Evolutionary conservation across 2,888 invertebrate species (phyloP), one percentile per base, ranked within the genome.

Genomic region (Platycheirus albimanus): DNA sequence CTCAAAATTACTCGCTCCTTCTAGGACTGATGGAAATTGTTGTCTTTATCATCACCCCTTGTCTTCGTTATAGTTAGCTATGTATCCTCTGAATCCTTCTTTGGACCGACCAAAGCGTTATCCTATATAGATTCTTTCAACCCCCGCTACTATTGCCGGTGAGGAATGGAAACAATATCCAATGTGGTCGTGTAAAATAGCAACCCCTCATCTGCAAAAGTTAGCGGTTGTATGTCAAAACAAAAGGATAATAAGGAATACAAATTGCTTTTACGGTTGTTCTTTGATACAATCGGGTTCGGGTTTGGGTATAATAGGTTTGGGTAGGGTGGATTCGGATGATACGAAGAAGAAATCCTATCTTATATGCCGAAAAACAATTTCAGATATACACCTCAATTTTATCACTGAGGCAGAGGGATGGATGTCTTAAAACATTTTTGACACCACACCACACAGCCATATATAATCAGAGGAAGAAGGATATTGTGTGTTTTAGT

Each of bases 221-320:
- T 88, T 90, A 88, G 90, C 89, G 90, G 89, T 89, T 89, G 88
- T 87, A 85, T 89, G 90, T 90, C 90, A 90, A 90, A 90, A 90
- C 90, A 90, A 89, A 89, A 86, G 86, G 87, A 86, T 83, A 75
- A 85, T 72, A 75, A 71, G 80, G 85, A 80, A 76, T 74, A 84
- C 84, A 84, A 78, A 74, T 80, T 80, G 75, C 71, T 84, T 80
- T 75, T 74, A 83, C 67, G 76, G 71, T 66, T 77, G 81, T 81
- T 81, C 81, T 77, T 76, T 81, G 77, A 83, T 77, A 83, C 69
- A 69, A 83, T 74, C 63, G 49, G n/a, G n/a, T n/a, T n/a, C n/a
- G n/a, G n/a, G n/a, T n/a, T n/a, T n/a, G n/a, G n/a, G 17, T n/a
- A 43, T 43, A 43, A 17, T 61, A 43, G 58, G 49, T 6, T n/a